A percentile compares a stretch with the other conserved stretches of the same genome.
phyloP scores from a whole-genome alignment of 2,113 vertebrate species.

The Helogale parvula region DNA sequence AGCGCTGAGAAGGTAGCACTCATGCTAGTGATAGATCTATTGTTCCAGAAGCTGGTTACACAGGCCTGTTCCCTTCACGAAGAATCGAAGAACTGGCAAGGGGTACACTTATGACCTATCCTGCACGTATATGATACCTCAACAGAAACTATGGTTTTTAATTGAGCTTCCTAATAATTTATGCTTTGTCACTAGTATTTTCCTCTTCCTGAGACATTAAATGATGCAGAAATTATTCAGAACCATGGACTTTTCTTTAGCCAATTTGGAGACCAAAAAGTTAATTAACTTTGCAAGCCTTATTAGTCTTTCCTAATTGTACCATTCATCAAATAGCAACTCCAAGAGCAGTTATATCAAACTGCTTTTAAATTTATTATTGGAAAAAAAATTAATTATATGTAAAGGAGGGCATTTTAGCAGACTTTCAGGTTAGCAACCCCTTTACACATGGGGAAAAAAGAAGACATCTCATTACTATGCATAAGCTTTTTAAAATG shows the following conservation, averaged over 20 bases:
- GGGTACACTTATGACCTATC: not conserved
- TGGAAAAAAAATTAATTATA: not conserved
- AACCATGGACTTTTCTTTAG: not conserved
- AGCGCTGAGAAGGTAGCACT: not conserved
- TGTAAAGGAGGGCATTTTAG: not conserved
- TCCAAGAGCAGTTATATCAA: not conserved
- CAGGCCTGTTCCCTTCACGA: not conserved
- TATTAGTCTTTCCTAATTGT: not conserved
- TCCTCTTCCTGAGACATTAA: not conserved
- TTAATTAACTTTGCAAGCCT: not conserved
- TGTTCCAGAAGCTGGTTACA: not conserved
- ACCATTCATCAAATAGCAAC: not conserved
- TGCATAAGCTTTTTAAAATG: not conserved
- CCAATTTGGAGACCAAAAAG: not conserved
- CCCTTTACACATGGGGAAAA: not conserved
- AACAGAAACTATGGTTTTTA: not conserved
- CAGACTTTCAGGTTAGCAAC: not conserved
- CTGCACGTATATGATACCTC: not conserved
- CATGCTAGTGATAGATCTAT: not conserved
- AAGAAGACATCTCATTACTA: not conserved
- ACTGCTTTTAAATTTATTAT: not conserved
- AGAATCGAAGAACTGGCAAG: not conserved
- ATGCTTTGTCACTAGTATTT: not conserved
- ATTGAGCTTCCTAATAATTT: slow-evolving; percentile 10
- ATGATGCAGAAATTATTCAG: slow-evolving; percentile 10